phyloP scores from a whole-genome alignment of 2,113 vertebrate species.

The Lutjanus erythropterus region DNA sequence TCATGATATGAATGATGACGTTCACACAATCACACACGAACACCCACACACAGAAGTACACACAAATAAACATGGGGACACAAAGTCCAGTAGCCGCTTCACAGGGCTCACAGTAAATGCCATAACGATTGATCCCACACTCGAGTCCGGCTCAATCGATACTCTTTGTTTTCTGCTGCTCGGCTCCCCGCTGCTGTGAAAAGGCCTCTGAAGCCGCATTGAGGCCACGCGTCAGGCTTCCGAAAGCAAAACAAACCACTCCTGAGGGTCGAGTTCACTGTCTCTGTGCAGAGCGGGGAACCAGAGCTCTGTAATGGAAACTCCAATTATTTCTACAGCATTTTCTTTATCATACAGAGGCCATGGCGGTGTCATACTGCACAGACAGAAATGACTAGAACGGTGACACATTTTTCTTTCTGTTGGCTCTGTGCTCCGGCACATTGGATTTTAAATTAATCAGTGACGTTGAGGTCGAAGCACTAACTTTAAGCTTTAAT shows the following conservation, averaged over 20 bases:
- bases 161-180: conserved; percentile 62
- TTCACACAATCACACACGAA: conserved; percentile 9
- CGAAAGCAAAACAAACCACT: conserved; percentile 34
- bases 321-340: neutral
- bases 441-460: neutral
- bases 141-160: conserved; percentile 53
- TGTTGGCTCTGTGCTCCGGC: neutral
- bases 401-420: neutral
- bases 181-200: conserved; percentile 25
- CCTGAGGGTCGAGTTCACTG: conserved; percentile 2
- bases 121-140: conserved; percentile 56
- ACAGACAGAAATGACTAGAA: neutral
- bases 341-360: neutral
- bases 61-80: neutral
- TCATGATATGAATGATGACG: conserved; percentile 8
- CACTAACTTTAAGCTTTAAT: neutral
- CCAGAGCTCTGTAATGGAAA: neutral
- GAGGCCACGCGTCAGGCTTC: conserved; percentile 11
- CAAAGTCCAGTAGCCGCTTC: conserved; percentile 44
- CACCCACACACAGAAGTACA: no score
- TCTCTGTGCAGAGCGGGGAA: neutral
- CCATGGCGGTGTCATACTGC: neutral
- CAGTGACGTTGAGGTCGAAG: neutral
- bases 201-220: conserved; percentile 47
- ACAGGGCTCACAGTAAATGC: conserved; percentile 60